phyloP scores from a whole-genome alignment of 2,797 vertebrate species.

The Menidia menidia region DNA sequence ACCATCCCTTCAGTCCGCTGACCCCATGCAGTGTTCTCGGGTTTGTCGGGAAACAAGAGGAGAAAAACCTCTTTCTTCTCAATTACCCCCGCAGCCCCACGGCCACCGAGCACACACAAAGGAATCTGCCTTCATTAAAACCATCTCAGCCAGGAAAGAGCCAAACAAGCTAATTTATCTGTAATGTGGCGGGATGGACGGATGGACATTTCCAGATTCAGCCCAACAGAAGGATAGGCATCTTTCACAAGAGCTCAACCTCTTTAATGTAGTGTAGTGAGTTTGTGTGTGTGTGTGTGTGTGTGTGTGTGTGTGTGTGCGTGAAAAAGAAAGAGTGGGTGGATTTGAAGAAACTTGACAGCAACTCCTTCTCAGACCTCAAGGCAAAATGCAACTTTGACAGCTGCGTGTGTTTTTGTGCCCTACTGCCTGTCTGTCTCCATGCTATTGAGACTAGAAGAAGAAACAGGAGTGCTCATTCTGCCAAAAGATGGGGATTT shows the following conservation, averaged over 20 bases:
- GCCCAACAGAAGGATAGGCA: slow-evolving; percentile 16
- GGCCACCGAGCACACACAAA: slow-evolving; percentile 91
- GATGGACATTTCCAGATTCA: slow-evolving; percentile 37
- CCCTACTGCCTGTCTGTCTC: slow-evolving; percentile 32
- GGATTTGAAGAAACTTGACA: slow-evolving; percentile 74
- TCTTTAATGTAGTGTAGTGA: not conserved
- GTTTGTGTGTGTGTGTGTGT: too few relatives aligned
- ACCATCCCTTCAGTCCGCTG: slow-evolving; percentile 79
- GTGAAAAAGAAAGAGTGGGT: slow-evolving; percentile 25
- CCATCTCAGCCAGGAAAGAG: slow-evolving; percentile 85
- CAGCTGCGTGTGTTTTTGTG: slow-evolving; percentile 45
- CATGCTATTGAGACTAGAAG: slow-evolving; percentile 41
- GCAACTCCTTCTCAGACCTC: slow-evolving; percentile 61
- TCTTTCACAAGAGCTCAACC: slow-evolving; percentile 43
- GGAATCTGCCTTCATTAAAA: slow-evolving; percentile 94
- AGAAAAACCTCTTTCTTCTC: slow-evolving; percentile 90
- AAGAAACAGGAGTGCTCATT: slow-evolving; percentile 42
- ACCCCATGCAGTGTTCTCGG: slow-evolving; percentile 86
- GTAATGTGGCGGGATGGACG: slow-evolving; percentile 33
- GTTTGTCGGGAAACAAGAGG: slow-evolving; percentile 85
- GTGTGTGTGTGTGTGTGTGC: not conserved
- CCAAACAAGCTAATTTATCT: slow-evolving; percentile 92
- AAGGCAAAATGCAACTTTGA: slow-evolving; percentile 63
- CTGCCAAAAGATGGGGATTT: slow-evolving; percentile 58
- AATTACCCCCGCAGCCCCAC: slow-evolving; percentile 91